These are phyloP conservation scores for Daboia siamensis DNA, from an alignment of 2,113 vertebrate species.

Conservation along the genomic window DNA sequence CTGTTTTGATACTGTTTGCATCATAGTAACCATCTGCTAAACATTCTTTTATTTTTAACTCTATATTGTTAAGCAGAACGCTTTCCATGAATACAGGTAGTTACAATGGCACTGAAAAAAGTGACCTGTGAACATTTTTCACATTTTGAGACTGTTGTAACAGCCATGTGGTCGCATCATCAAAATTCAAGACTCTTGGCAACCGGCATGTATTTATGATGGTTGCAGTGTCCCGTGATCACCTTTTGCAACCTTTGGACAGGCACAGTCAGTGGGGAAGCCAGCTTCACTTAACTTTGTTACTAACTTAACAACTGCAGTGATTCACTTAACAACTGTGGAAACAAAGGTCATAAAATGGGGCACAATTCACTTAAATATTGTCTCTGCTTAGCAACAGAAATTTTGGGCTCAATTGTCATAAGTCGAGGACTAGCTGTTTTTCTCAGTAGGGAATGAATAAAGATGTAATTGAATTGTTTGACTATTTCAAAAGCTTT, in stretches of 20 bases:
- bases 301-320: not conserved
- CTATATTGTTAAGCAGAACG: not conserved
- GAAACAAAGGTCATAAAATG: not conserved
- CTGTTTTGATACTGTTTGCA: not conserved
- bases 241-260: not conserved
- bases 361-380: not conserved
- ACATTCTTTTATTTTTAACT: not conserved
- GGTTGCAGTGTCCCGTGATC: not conserved
- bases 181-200: not conserved
- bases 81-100: not conserved
- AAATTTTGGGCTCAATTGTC: not conserved
- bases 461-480: not conserved
- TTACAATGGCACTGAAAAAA: not conserved
- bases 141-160: not conserved
- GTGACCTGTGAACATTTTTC: not conserved
- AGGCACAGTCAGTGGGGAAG: not conserved
- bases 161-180: not conserved
- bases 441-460: not conserved
- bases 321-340: not conserved
- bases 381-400: not conserved
- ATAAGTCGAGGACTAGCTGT: too few species aligned
- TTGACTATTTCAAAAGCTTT: not conserved
- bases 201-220: not conserved
- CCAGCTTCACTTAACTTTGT: not conserved
- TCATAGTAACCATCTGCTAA: not conserved